Evolutionary conservation across 2,888 invertebrate genomes (phyloP), one percentile per base, ranked within the genome.

Genomic region (Pinctada fucata): DNA sequence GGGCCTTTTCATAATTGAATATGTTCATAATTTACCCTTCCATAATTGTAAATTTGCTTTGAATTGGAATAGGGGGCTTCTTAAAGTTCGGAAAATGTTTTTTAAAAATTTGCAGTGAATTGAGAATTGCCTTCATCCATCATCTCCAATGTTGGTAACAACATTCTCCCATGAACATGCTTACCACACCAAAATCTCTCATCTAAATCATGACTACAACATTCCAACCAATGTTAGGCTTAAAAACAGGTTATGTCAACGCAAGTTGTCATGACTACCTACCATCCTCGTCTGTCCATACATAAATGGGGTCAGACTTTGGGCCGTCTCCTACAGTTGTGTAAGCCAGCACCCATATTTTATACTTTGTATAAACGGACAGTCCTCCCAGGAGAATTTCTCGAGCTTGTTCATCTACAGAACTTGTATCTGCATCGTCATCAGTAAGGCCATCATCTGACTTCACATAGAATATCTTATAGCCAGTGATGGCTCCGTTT

Each of bases 211-310:
- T 58, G 58, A 58, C 58, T 58, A 58, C 58, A 58, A 13, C 58
- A 58, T 58, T 13, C 58, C 6, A 10, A 58, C 13, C 58, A 58
- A 58, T 13, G 58, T 58, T 58, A 58, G 13, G 58, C 13, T 13
- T 31, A 31, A 31, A 58, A 58, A 58, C 58, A 58, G 58, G 58
- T 49, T 72, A 72, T n/a, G 72, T 72, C 58, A 58, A 72, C 52
- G 72, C 72, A 72, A 52, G 49, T 47, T 49, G 65, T 49, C 76
- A 69, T 71, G 75, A 50, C 76, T 84, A 86, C 98, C 96, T 98
- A 99, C 99, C 99, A 95, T 98, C 98, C 96, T 99, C 99, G 93
- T 97, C 97, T 87, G 99, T 99, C 94, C 96, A 96, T 90, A 97
- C 96, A 91, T 95, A 95, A 94, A 98, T 96, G 84, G 97, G 97